These are phyloP conservation scores for Oscheius myriophilus DNA, from an alignment of 2,888 invertebrate genomes.

Conservation along the genomic window DNA sequence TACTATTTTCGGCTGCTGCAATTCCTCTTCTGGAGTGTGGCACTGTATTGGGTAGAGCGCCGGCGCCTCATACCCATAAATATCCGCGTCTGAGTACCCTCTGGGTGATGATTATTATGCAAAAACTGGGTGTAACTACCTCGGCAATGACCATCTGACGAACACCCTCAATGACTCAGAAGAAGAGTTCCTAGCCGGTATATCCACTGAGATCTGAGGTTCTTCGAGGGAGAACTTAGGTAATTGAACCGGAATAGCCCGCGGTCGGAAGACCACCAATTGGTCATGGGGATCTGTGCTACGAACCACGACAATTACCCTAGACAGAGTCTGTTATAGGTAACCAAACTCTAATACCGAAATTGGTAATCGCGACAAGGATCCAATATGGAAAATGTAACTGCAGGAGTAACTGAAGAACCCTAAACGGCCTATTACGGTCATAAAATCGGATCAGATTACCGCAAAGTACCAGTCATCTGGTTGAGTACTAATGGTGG, in stretches of 20 bases:
- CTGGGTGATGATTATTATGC: conserved; percentile 24
- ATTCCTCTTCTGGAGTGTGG: conserved; percentile 59
- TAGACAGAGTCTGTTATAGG: neutral
- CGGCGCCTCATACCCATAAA: conserved; percentile 65
- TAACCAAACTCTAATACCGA: conserved; percentile 24
- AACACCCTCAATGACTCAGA: conserved; percentile 30
- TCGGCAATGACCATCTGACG: conserved; percentile 45
- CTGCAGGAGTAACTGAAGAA: conserved; percentile 60
- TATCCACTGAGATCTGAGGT: conserved; percentile 29
- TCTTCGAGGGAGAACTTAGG: conserved; percentile 57
- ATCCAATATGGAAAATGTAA: conserved; percentile 63
- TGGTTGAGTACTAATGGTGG: conserved; percentile 56
- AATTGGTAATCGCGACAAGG: conserved; percentile 69
- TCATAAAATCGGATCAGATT: too few relatives aligned
- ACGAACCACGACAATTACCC: conserved; percentile 56
- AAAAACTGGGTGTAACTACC: conserved; percentile 9
- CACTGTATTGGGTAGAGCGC: conserved; percentile 65
- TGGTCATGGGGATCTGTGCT: conserved; percentile 53
- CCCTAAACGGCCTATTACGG: conserved; percentile 55
- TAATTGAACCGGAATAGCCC: conserved; percentile 57
- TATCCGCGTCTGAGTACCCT: conserved; percentile 63
- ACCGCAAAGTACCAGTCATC: conserved; percentile 68
- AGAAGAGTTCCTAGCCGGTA: conserved; percentile 19
- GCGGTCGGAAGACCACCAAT: conserved; percentile 55
- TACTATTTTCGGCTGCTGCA: conserved; percentile 55